These are phyloP conservation scores for Erinaceus europaeus DNA, from an alignment of 2,113 vertebrate species.

Conservation along the genomic window DNA sequence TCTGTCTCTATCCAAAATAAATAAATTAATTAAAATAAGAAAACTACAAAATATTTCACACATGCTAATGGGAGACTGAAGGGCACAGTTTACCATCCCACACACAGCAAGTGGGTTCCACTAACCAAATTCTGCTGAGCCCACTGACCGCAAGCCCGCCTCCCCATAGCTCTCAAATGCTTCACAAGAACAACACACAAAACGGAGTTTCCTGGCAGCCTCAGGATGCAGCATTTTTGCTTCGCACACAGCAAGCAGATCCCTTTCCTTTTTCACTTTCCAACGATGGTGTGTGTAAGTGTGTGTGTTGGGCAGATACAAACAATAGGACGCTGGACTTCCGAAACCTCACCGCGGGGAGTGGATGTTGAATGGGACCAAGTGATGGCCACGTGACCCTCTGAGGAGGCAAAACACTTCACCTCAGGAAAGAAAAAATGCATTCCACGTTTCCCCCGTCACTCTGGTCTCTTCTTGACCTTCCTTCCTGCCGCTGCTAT, in stretches of 20 bases:
- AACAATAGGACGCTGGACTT: neutral
- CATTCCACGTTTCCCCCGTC: neutral
- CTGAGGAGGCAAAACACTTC: conserved; percentile 14
- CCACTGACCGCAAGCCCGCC: fast-evolving
- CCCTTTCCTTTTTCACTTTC: conserved; percentile 42
- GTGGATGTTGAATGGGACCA: neutral
- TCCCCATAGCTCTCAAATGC: neutral
- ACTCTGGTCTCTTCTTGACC: conserved; percentile 40
- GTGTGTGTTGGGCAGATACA: neutral
- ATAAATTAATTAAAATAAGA: too few relatives aligned
- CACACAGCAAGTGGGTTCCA: fast-evolving
- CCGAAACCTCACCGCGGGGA: neutral
- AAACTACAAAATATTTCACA: fast-evolving
- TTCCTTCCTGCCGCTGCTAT: conserved; percentile 40
- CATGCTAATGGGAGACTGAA: neutral
- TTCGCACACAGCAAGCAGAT: neutral
- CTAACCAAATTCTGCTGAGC: fast-evolving
- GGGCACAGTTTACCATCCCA: fast-evolving
- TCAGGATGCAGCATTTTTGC: neutral
- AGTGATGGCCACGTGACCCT: neutral
- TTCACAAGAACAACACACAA: neutral
- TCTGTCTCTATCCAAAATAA: too few relatives aligned
- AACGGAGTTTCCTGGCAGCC: neutral
- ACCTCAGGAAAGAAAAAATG: conserved; percentile 17
- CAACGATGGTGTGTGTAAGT: neutral